A percentile compares a stretch with the other conserved stretches of the same genome.
Evolutionary conservation across 2,113 vertebrate species (phyloP).

Genomic region (Phoenicopterus ruber): DNA sequence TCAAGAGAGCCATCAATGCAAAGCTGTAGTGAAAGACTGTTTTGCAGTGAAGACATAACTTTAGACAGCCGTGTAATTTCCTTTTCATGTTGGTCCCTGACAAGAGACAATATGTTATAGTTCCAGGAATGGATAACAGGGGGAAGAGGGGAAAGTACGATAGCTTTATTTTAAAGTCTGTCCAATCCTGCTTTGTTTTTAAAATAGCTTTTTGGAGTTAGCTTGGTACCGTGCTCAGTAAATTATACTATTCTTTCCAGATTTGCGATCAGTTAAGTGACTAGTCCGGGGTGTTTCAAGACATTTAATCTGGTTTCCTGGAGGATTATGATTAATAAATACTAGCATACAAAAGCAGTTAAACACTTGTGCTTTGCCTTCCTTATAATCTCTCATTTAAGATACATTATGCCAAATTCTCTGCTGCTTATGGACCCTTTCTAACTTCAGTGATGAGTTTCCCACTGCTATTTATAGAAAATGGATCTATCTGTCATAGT

Average conservation of each 20-base stretch:
- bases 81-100: constrained; percentile 49
- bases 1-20: constrained; percentile 28
- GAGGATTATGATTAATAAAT: constrained; percentile 25
- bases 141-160: background rate
- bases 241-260: background rate
- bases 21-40: constrained; percentile 17
- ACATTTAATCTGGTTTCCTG: background rate
- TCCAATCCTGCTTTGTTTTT: background rate
- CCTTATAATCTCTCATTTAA: background rate
- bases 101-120: constrained; percentile 45
- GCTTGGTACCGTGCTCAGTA: background rate
- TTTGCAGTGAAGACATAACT: constrained; percentile 56
- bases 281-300: background rate
- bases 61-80: constrained; percentile 57
- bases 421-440: background rate
- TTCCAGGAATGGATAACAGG: constrained; percentile 27
- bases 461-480: background rate
- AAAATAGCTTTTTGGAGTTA: constrained; percentile 5
- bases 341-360: background rate
- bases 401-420: background rate
- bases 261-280: background rate
- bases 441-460: background rate
- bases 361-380: background rate
- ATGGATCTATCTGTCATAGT: background rate
- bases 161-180: constrained; percentile 38